Conservation (phyloP, 2,113 vertebrate species). For the Myrmecobius fasciatus region DNA sequence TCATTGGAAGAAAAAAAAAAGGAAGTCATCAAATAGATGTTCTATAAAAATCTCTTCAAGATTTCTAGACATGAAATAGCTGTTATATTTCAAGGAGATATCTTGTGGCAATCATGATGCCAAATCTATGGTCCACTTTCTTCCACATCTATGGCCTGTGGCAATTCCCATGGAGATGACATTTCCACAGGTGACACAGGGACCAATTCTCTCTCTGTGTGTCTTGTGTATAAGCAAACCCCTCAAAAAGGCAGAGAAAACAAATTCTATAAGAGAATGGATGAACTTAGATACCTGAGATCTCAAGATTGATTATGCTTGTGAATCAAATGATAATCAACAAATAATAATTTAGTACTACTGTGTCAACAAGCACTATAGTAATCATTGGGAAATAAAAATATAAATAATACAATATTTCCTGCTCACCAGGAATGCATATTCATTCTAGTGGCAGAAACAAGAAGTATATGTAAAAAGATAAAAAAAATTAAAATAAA, state of each 20-base stretch:
- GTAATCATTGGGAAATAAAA: background rate
- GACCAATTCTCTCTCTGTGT: background rate
- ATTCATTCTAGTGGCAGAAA: background rate
- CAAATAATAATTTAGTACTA: background rate
- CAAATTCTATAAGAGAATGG: background rate
- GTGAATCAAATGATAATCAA: background rate
- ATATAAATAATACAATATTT: background rate
- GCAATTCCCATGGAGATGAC: background rate
- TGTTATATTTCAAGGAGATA: no score
- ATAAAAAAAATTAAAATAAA: background rate
- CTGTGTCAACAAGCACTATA: background rate
- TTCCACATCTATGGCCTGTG: background rate
- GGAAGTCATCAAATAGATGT: no score
- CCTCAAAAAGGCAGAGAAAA: background rate
- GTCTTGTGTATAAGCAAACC: background rate
- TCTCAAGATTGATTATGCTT: background rate
- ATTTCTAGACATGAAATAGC: no score
- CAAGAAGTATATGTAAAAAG: background rate
- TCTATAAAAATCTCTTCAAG: no score
- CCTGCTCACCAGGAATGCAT: background rate
- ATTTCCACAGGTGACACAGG: background rate
- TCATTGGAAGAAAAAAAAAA: no score
- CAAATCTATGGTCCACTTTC: background rate
- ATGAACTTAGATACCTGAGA: background rate
- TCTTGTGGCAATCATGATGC: no score